A percentile compares a stretch with the other conserved stretches of the same genome.
Evolutionary conservation across 1,140 invertebrate species (phyloP).

Genomic region (Aphaenogaster ashmeadi): DNA sequence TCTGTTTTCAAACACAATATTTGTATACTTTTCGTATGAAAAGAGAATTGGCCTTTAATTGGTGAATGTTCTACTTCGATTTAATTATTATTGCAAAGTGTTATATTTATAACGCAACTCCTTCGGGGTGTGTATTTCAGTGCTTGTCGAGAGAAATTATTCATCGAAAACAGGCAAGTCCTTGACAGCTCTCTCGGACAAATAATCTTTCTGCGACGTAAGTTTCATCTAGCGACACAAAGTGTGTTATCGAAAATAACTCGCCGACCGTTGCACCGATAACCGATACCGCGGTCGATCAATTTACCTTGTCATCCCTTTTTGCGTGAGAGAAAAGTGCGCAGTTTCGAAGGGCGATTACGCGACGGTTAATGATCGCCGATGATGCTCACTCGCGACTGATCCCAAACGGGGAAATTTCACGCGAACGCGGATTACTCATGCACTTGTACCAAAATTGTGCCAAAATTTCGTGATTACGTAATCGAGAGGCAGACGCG

Average conservation of each 20-base stretch:
- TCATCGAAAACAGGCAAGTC: background rate
- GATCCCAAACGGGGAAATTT: conserved; percentile 11
- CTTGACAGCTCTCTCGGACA: background rate
- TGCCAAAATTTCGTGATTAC: conserved; percentile 42
- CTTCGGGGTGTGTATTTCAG: background rate
- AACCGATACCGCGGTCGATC: conserved; percentile 25
- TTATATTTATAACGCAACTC: background rate
- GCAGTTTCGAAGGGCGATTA: conserved; percentile 30
- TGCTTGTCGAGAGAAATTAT: background rate
- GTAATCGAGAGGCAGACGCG: background rate
- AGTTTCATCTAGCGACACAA: conserved; percentile 18
- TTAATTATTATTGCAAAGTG: conserved; percentile 9
- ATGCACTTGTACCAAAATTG: conserved; percentile 18
- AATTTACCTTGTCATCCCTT: conserved; percentile 19
- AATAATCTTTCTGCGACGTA: conserved; percentile 10
- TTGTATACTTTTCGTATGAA: background rate
- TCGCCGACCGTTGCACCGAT: conserved; percentile 47
- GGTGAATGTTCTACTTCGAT: background rate
- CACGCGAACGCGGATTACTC: conserved; percentile 20
- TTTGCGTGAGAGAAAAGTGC: conserved; percentile 19
- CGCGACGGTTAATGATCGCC: conserved; percentile 33
- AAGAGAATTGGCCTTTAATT: background rate
- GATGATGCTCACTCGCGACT: conserved; percentile 30
- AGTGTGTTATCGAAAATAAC: conserved; percentile 46
- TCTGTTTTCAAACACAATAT: background rate